Percentiles rank a stretch among this genome's conserved stretches.
These are phyloP conservation scores for Halcyon smyrnensis DNA, from an alignment of 2,797 vertebrate genomes.

Conservation along the genomic window DNA sequence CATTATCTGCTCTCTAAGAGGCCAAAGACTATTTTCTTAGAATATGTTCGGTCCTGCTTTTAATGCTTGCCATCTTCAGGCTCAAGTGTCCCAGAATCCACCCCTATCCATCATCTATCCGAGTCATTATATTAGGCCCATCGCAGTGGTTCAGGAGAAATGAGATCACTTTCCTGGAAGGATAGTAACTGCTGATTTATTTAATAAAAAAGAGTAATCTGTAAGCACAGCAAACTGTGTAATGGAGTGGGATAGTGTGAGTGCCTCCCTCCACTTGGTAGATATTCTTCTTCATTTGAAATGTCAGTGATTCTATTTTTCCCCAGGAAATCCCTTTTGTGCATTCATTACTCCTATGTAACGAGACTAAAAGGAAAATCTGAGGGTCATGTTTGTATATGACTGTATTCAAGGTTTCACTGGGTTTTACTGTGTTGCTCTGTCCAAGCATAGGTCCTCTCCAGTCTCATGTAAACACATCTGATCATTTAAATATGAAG, in stretches of 20 bases:
- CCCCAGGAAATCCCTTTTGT: background rate
- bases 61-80: background rate
- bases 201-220: background rate
- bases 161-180: background rate
- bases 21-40: background rate
- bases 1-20: background rate
- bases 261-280: background rate
- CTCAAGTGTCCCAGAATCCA: background rate
- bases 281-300: background rate
- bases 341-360: background rate
- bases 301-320: background rate
- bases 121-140: background rate
- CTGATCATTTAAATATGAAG: background rate
- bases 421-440: background rate
- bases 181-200: background rate
- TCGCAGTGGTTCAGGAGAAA: background rate
- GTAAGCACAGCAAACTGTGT: background rate
- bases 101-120: background rate
- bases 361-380: background rate
- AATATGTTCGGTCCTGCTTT: background rate
- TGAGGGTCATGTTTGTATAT: background rate
- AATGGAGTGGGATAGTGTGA: background rate
- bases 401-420: background rate
- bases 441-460: background rate
- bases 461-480: background rate